Conservation (phyloP, 2,888 invertebrate species). For the Lepetodrilus schrolli region DNA sequence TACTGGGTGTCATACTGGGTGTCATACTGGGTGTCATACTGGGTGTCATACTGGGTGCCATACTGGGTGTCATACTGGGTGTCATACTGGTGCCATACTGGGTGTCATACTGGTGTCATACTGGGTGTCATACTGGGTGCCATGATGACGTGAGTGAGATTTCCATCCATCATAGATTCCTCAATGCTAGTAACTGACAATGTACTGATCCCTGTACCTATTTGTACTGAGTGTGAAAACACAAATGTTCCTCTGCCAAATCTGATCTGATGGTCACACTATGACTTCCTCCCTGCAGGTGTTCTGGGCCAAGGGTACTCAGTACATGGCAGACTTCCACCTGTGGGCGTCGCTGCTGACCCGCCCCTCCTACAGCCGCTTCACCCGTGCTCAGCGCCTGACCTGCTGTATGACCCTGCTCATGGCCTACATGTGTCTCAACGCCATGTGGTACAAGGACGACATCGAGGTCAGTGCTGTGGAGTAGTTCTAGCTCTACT, state of each 20-base stretch:
- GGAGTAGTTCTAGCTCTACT: background rate
- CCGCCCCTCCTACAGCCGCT: constrained; percentile 71
- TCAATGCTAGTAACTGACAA: no score
- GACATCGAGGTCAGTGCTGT: constrained; percentile 50
- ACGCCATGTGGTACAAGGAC: constrained; percentile 66
- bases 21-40: no score
- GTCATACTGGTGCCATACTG: no score
- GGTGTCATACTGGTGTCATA: no score
- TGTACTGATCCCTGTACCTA: no score
- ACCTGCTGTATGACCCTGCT: constrained; percentile 68
- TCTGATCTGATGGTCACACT: no score
- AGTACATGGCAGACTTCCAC: constrained; percentile 73
- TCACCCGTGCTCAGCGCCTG: constrained; percentile 71
- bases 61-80: no score
- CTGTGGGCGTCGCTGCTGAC: constrained; percentile 71
- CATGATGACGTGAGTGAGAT: constrained; percentile 72
- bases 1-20: no score
- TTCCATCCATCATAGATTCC: constrained; percentile 69
- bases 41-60: no score
- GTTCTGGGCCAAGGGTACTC: constrained; percentile 68
- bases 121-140: no score
- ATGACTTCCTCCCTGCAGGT: constrained; percentile 60
- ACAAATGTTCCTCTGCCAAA: no score
- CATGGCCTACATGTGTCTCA: constrained; percentile 71
- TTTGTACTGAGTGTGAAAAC: no score